A percentile compares a stretch with the other conserved stretches of the same genome.
These are phyloP conservation scores for Ophion ellenae DNA, from an alignment of 2,888 invertebrate species.

Conservation along the genomic window DNA sequence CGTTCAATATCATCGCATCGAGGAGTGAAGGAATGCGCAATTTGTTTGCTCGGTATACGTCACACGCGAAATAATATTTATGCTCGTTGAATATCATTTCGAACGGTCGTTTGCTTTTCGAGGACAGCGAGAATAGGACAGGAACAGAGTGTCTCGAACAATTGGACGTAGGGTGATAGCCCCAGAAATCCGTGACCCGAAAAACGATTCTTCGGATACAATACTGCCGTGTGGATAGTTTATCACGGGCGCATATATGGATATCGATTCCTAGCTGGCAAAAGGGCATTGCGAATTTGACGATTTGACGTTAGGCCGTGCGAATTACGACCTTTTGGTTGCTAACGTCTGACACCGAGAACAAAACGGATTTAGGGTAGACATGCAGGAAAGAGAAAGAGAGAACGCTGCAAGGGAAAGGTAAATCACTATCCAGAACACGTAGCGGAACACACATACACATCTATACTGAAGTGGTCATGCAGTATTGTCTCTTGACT, in stretches of 20 bases:
- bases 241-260: constrained; percentile 33
- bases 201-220: constrained; percentile 38
- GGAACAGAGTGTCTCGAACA: constrained; percentile 35
- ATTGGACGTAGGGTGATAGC: constrained; percentile 51
- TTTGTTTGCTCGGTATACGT: constrained; percentile 8
- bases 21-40: neutral
- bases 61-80: constrained; percentile 22
- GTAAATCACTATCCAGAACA: constrained; percentile 66
- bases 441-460: constrained; percentile 46
- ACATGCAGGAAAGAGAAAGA: constrained; percentile 10
- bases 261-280: constrained; percentile 17
- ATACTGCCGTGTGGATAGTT: constrained; percentile 33
- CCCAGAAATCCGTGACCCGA: constrained; percentile 57
- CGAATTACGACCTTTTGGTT: constrained; percentile 9
- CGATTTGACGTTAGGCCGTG: neutral
- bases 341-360: constrained; percentile 1
- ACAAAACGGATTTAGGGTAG: constrained; percentile 44
- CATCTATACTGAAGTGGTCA: constrained; percentile 35
- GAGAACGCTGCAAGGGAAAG: constrained; percentile 34
- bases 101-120: constrained; percentile 26
- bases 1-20: neutral
- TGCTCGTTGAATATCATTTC: constrained; percentile 31
- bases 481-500: constrained; percentile 48
- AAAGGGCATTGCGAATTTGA: constrained; percentile 16
- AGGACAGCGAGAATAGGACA: neutral